phyloP scores from a whole-genome alignment of 1,140 invertebrate genomes.

The Sminthurides bifidus region DNA sequence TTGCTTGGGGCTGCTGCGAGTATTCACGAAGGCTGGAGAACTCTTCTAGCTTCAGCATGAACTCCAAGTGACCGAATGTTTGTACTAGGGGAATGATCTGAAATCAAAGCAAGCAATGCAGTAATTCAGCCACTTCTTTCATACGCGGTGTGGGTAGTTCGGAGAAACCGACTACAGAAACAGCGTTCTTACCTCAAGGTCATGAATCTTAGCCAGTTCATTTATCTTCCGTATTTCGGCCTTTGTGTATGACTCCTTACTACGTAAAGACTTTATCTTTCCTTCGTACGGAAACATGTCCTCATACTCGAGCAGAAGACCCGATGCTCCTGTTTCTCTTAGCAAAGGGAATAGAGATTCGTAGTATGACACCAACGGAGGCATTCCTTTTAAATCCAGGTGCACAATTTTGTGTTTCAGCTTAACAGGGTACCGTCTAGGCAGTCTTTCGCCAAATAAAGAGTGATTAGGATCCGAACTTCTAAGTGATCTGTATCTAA shows the following conservation, averaged over 20 bases:
- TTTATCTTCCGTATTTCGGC: conserved; percentile 38
- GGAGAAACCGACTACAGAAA: too few relatives aligned
- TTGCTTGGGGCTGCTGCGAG: conserved; percentile 39
- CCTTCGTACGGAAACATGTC: conserved; percentile 45
- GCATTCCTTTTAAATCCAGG: conserved; percentile 81
- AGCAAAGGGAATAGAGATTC: conserved; percentile 61
- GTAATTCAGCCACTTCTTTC: too few relatives aligned
- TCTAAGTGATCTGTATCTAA: too few relatives aligned
- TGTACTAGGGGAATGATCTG: conserved; percentile 46
- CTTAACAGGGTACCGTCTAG: conserved; percentile 1
- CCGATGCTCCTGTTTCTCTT: conserved; percentile 49
- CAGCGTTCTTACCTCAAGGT: conserved; percentile 40
- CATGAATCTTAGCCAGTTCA: conserved; percentile 38
- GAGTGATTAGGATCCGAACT: not conserved
- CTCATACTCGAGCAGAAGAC: conserved; percentile 43
- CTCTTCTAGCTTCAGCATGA: conserved; percentile 44
- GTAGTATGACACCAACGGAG: conserved; percentile 59
- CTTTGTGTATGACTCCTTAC: conserved; percentile 41
- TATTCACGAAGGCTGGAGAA: conserved; percentile 45
- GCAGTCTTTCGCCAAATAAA: too few relatives aligned
- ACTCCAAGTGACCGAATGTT: conserved; percentile 49
- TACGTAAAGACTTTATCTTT: conserved; percentile 43
- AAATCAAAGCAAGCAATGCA: conserved; percentile 36
- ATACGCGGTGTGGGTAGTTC: too few relatives aligned
- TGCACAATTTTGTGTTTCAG: conserved; percentile 49